phyloP scores from a whole-genome alignment of 2,888 invertebrate species.

The Agrotis exclamationis region DNA sequence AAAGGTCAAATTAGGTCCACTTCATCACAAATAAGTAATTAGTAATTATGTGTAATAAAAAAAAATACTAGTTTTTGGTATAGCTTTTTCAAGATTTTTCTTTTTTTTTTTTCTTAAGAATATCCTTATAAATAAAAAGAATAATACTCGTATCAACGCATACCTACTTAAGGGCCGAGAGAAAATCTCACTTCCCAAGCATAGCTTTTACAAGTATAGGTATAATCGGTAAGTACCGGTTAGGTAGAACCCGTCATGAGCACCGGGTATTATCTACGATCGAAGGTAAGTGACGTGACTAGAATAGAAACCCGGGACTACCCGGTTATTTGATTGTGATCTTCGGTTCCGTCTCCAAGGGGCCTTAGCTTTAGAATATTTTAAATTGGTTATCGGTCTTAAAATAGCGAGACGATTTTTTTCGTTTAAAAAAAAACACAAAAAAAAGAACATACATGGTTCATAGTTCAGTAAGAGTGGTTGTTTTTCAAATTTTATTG shows the following conservation, averaged over 20 bases:
- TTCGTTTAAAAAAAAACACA: too few species aligned
- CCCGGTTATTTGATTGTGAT: conserved; percentile 25
- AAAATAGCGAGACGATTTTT: neutral
- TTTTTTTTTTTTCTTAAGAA: too few species aligned
- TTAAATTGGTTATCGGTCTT: neutral
- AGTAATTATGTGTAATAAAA: too few species aligned
- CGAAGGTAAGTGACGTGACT: conserved; percentile 45
- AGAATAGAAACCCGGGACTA: conserved; percentile 22
- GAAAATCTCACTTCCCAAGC: conserved; percentile 2
- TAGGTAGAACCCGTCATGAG: conserved; percentile 39
- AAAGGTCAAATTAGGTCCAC: too few species aligned
- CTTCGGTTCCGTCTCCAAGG: conserved; percentile 7
- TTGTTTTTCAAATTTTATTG: too few species aligned
- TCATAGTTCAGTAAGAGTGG: too few species aligned
- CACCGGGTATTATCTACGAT: conserved; percentile 39
- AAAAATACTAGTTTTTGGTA: too few species aligned
- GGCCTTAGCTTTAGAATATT: conserved; percentile 9
- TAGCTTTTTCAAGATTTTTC: too few species aligned
- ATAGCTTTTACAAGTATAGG: conserved; percentile 18
- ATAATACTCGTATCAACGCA: too few species aligned
- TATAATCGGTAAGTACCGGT: conserved; percentile 33
- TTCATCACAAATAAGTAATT: too few species aligned
- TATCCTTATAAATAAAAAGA: too few species aligned
- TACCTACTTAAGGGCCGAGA: neutral
- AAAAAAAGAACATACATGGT: too few species aligned